Evolutionary conservation across 2,797 vertebrate species (phyloP).

Genomic region (Alosa sapidissima): DNA sequence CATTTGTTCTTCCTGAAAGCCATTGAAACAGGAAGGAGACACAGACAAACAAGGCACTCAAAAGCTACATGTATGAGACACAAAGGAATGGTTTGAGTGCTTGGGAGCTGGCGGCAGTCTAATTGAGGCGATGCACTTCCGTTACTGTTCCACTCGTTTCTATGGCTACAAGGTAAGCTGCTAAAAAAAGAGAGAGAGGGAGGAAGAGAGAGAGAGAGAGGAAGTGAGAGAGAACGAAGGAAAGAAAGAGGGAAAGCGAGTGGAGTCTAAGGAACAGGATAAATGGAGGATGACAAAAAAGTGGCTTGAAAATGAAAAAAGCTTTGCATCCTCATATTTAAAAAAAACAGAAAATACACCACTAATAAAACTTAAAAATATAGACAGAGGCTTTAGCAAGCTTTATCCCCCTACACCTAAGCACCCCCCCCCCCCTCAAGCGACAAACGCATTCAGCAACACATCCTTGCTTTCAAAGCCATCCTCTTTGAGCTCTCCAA

Average conservation of each 20-base stretch:
- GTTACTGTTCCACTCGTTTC: background rate
- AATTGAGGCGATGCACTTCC: background rate
- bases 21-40: background rate
- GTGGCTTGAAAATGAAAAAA: background rate
- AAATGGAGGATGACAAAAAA: background rate
- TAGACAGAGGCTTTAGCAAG: too few species aligned
- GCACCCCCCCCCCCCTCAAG: too few species aligned
- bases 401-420: too few species aligned
- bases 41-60: slow-evolving; percentile 2
- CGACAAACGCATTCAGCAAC: background rate
- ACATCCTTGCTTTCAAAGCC: background rate
- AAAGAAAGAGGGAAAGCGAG: background rate
- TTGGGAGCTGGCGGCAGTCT: background rate
- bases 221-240: background rate
- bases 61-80: background rate
- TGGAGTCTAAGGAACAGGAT: background rate
- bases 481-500: background rate
- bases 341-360: background rate
- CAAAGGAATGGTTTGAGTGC: background rate
- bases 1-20: background rate
- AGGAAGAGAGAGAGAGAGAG: background rate
- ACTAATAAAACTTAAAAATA: background rate
- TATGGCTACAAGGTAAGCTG: slow-evolving; percentile 23
- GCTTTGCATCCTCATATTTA: background rate
- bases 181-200: background rate